These are phyloP conservation scores for Pipistrellus pipistrellus DNA, from an alignment of 2,797 vertebrate species.

Conservation along the genomic window DNA sequence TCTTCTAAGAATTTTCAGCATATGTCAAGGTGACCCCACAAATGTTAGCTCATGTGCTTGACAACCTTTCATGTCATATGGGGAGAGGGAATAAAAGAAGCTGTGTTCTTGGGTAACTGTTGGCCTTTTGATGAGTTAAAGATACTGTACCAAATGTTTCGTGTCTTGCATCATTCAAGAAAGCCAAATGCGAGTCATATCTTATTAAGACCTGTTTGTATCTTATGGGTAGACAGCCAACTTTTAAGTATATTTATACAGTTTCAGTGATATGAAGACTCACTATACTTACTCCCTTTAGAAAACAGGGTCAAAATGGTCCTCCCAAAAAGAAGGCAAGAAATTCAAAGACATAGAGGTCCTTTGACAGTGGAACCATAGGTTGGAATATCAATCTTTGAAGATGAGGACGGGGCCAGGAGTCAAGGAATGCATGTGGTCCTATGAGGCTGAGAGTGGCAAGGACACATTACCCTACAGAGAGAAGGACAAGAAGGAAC, in stretches of 20 bases:
- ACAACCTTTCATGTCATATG: background rate
- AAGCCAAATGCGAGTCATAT: background rate
- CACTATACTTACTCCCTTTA: background rate
- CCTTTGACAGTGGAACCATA: background rate
- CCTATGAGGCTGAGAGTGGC: background rate
- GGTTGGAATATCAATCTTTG: background rate
- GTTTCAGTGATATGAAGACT: background rate
- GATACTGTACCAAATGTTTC: background rate
- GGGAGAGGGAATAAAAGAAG: background rate
- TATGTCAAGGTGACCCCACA: background rate
- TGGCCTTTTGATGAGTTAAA: background rate
- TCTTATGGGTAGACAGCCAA: background rate
- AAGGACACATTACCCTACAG: background rate
- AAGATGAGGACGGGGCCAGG: background rate
- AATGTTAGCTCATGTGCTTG: background rate
- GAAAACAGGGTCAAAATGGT: background rate
- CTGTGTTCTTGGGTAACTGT: background rate
- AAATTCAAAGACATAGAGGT: background rate
- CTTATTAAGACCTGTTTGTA: background rate
- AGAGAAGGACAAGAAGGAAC: background rate
- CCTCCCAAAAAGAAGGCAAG: background rate
- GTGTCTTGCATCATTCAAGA: background rate
- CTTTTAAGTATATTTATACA: background rate
- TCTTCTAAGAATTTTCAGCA: background rate
- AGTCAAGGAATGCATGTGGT: background rate